These are phyloP conservation scores for Drosophila kokeensis DNA, from an alignment of 2,888 invertebrate species.

Conservation along the genomic window DNA sequence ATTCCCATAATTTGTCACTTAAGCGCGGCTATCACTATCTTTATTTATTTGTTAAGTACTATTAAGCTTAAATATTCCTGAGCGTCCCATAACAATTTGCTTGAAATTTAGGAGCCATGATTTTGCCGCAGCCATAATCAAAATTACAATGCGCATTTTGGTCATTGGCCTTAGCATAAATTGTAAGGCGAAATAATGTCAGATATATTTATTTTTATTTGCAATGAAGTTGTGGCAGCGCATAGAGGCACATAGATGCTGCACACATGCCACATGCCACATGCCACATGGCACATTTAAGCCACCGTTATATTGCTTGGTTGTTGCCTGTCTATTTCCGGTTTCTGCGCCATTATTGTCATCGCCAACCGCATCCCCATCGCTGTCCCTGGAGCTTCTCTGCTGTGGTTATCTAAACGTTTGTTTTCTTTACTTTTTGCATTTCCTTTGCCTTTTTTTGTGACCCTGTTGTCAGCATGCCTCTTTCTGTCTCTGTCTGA, in stretches of 20 bases:
- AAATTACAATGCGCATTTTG: constrained; percentile 44
- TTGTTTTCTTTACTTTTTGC: constrained; percentile 63
- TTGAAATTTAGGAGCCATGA: constrained; percentile 7
- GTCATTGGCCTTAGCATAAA: constrained; percentile 68
- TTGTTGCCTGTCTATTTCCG: constrained; percentile 70
- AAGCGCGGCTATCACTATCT: not conserved
- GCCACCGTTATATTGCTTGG: constrained; percentile 49
- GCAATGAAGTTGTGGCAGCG: constrained; percentile 60
- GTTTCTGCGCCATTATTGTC: constrained; percentile 62
- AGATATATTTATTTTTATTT: constrained; percentile 68
- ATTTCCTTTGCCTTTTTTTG: constrained; percentile 47
- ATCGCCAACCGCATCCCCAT: constrained; percentile 7
- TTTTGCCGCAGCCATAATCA: constrained; percentile 25
- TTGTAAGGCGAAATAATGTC: constrained; percentile 52
- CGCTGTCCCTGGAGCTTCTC: constrained; percentile 18
- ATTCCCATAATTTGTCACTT: not conserved
- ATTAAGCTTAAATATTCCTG: not conserved
- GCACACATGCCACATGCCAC: constrained; percentile 30
- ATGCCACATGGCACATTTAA: constrained; percentile 61
- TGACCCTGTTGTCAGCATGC: constrained; percentile 18
- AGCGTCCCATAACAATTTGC: constrained; percentile 33
- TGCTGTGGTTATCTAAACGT: constrained; percentile 69
- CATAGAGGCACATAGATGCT: constrained; percentile 16
- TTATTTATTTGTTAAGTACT: not conserved
- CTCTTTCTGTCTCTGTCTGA: constrained; percentile 8